Base-by-base conservation (phyloP, 2,113 vertebrate species). In the Dicentrarchus labrax region DNA sequence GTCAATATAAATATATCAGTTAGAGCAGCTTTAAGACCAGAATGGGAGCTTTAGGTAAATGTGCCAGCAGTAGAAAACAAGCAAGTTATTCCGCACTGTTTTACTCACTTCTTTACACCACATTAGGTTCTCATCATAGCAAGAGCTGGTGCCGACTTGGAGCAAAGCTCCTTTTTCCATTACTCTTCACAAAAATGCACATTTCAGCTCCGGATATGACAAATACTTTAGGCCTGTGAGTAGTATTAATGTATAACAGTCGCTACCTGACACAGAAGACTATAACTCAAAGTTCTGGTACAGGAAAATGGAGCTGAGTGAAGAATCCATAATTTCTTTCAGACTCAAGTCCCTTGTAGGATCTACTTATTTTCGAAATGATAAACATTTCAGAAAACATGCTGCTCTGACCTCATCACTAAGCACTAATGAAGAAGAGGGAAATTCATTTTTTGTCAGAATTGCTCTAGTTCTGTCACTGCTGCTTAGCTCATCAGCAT, bases 381-480 rank as follows among this genome's bases (percentile, higher is more conserved):
- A n/a, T 41, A 30, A 62, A 54, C 24, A 62, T 67, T 13, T 75
- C 43, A 21, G 41, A 22, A 30, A 61, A 70, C n/a, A 19, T 30
- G 59, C 57, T 12, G 16, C 51, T 79, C 19, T 24, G 71, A 60
- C 75, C 38, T 73, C 41, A 8, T 78, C 65, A 8, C 60, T 10
- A 10, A 75, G 38, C 22, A 8, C 22, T 1, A 30, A 80, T 70
- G 76, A 70, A 5, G 30, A 43, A 53, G 72, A 50, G 5, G 50
- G 3, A 66, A 59, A 22, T 72, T 3, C 1, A 21, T 38, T 43
- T 21, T 67, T 62, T 51, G 73, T 76, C 78, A 70, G 30, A 59
- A 38, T 7, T 68, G 78, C 82, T 82, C 60, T 1, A 41, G 61
- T 86, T 83, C 51, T 70, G 43, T 69, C 72, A 59, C 30, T 0